Base-by-base conservation (phyloP, 2,113 vertebrate species). In the Desmodus rotundus region DNA sequence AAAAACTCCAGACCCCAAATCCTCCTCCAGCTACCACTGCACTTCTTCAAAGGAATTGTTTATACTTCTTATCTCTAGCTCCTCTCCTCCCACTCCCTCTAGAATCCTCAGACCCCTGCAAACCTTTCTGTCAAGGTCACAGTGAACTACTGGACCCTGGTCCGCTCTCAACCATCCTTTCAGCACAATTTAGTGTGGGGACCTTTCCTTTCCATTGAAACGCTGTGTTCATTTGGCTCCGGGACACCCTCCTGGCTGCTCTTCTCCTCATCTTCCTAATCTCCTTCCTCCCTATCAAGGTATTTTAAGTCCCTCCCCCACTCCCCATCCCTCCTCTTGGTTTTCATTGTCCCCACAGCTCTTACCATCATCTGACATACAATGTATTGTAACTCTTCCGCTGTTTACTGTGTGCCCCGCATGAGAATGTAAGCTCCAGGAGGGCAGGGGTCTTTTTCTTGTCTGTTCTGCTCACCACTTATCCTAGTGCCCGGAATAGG, bases 51-150 rank as follows among this genome's bases (percentile, higher is more conserved):
- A 86, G 82, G 67, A 43, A 20, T 13, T 5, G 4, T 52, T 47
- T 16, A 4, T 0, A 1, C 56, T 56, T 2, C 0, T 31, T 26
- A 0, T 50, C 63, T 74, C 73, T 19, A 24, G 26, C 19, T 33
- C 36, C 26, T 54, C 54, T 6, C 31, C 13, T 15, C 31, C 58
- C 4, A 0, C 31, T 68, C 86, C 67, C 70, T 33, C 24, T 1
- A 12, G 68, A 87, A 28, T 15, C n/a, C 67, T 31, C 45, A 33
- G 20, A 26, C 72, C 26, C n/a, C 56, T 16, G 26, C 7, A 6
- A 61, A 92, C 5, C 41, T 74, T n/a, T 74, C 17, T 1, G 5
- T 33, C 58, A 61, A n/a, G 47, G 52, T 87, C 76, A 13, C 9
- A 1, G 65, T 45, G 80, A 58, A n/a, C 28, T 5, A 1, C n/a